A percentile compares a stretch with the other conserved stretches of the same genome.
phyloP scores from a whole-genome alignment of 1,140 invertebrate species.

The Episyrphus balteatus region DNA sequence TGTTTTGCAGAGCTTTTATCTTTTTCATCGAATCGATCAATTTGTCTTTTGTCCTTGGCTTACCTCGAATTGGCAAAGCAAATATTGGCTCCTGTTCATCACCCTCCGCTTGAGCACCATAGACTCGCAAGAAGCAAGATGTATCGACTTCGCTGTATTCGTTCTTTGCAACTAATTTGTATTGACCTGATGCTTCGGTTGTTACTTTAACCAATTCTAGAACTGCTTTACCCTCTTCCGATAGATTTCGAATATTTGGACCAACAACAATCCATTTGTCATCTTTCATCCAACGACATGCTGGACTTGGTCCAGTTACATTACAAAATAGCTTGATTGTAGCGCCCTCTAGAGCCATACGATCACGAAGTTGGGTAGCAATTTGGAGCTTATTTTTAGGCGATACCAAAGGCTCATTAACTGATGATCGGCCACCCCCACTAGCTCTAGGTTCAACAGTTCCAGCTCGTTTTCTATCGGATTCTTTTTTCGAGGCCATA shows the following conservation, averaged over 20 bases:
- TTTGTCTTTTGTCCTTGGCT: slow-evolving; percentile 4
- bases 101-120: slow-evolving; percentile 28
- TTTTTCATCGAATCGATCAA: not conserved
- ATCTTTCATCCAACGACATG: slow-evolving; percentile 75
- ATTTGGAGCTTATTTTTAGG: slow-evolving; percentile 43
- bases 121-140: slow-evolving; percentile 35
- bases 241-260: slow-evolving; percentile 24
- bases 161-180: slow-evolving; percentile 34
- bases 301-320: slow-evolving; percentile 67
- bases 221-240: slow-evolving; percentile 31
- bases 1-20: too few species aligned
- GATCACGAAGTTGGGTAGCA: slow-evolving; percentile 67
- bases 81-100: slow-evolving; percentile 36
- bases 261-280: slow-evolving; percentile 38
- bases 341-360: slow-evolving; percentile 62
- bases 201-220: slow-evolving; percentile 23
- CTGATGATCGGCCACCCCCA: slow-evolving; percentile 18
- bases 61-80: slow-evolving; percentile 34
- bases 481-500: slow-evolving; percentile 25
- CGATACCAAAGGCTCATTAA: slow-evolving; percentile 22
- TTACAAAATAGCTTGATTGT: slow-evolving; percentile 72
- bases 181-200: slow-evolving; percentile 25
- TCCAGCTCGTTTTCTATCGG: slow-evolving; percentile 25
- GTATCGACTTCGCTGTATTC: slow-evolving; percentile 33
- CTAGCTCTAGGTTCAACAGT: slow-evolving; percentile 18